Conservation (phyloP, 92 coral and sea anemone species). For the Siderastrea radians region DNA sequence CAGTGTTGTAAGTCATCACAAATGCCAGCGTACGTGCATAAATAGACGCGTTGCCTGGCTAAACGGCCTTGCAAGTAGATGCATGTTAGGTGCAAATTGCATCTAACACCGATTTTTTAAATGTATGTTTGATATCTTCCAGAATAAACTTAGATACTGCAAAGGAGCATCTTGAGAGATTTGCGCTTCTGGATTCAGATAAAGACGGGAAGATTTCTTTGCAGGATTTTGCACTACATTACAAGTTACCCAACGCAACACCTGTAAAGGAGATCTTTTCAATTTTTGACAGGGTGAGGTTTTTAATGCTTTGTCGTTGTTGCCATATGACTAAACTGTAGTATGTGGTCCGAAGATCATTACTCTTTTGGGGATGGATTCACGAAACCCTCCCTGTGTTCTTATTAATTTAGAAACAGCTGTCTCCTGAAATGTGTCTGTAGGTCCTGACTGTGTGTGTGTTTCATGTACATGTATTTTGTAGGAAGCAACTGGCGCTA, state of each 20-base stretch:
- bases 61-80: too few relatives aligned
- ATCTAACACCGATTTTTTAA: too few relatives aligned
- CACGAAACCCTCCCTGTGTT: too few relatives aligned
- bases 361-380: too few relatives aligned
- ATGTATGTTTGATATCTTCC: background rate
- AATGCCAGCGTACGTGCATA: too few relatives aligned
- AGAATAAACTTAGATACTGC: conserved; percentile 69
- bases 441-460: background rate
- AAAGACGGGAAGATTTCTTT: conserved; percentile 68
- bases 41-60: too few relatives aligned
- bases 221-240: conserved; percentile 62
- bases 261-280: conserved; percentile 66
- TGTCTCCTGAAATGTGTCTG: too few relatives aligned
- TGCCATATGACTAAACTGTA: background rate
- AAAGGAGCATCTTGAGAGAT: conserved; percentile 61
- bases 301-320: too few relatives aligned
- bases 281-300: conserved; percentile 72
- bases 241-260: conserved; percentile 54
- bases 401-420: too few relatives aligned
- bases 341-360: too few relatives aligned
- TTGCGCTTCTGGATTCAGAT: conserved; percentile 64
- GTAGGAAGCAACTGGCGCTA: conserved; percentile 44
- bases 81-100: too few relatives aligned
- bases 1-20: too few relatives aligned
- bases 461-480: background rate